Percentiles rank a stretch among this genome's conserved stretches.
Evolutionary conservation across 2,888 invertebrate genomes (phyloP).

Genomic region (Tanypteryx hageni): DNA sequence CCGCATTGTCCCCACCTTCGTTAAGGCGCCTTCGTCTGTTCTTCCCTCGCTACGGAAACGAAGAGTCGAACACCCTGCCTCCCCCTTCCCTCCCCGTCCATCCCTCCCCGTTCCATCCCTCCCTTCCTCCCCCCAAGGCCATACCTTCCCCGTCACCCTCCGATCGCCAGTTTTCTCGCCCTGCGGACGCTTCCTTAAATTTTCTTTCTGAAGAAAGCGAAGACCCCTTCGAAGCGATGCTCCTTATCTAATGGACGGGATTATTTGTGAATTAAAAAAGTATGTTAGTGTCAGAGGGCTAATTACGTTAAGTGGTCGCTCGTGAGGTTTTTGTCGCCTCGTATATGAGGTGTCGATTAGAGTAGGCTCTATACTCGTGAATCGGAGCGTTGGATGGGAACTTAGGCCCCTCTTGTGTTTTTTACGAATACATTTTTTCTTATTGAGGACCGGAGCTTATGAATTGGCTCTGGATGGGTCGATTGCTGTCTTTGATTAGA

Average conservation of each 20-base stretch:
- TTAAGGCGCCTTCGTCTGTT: not conserved
- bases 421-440: too few species aligned
- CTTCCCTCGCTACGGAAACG: not conserved
- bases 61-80: not conserved
- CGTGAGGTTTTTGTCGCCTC: constrained; percentile 8
- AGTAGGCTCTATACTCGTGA: too few species aligned
- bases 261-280: not conserved
- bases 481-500: too few species aligned
- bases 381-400: too few species aligned
- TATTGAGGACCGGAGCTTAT: too few species aligned
- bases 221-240: not conserved
- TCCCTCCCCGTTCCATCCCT: not conserved
- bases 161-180: not conserved
- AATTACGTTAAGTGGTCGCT: not conserved
- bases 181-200: not conserved
- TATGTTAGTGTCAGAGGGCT: not conserved
- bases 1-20: not conserved
- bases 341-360: not conserved
- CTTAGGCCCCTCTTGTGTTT: too few species aligned
- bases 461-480: too few species aligned
- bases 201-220: not conserved
- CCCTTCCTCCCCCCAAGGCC: not conserved
- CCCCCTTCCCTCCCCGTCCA: not conserved
- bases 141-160: not conserved
- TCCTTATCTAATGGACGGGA: not conserved